phyloP scores from a whole-genome alignment of 2,113 vertebrate species.

The Balaenoptera acutorostrata region DNA sequence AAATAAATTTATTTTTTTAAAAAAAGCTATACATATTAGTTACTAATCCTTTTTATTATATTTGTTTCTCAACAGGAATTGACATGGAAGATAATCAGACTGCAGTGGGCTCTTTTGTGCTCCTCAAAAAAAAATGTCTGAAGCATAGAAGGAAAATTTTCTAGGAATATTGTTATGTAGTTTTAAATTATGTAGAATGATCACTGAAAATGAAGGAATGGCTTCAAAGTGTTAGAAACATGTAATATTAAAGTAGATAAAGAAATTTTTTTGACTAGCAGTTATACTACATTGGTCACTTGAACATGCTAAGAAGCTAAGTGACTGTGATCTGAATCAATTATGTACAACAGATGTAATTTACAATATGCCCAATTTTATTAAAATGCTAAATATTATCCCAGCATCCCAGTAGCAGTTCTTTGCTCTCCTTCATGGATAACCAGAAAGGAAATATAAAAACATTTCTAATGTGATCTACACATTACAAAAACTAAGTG shows the following conservation, averaged over 20 bases:
- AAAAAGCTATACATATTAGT: neutral
- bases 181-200: neutral
- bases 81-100: neutral
- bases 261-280: neutral
- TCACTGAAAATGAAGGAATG: neutral
- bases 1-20: too few species aligned
- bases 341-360: neutral
- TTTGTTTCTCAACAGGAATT: neutral
- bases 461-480: neutral
- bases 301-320: constrained; percentile 17
- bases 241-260: constrained; percentile 22
- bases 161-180: neutral
- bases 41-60: neutral
- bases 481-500: neutral
- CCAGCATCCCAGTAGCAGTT: constrained; percentile 6
- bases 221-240: neutral
- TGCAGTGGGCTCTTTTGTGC: neutral
- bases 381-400: neutral
- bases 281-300: neutral
- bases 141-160: neutral
- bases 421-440: constrained; percentile 23
- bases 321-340: neutral
- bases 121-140: neutral
- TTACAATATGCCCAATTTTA: neutral
- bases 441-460: constrained; percentile 29